phyloP scores from a whole-genome alignment of 2,113 vertebrate genomes.

The Poeciliopsis occidentalis region DNA sequence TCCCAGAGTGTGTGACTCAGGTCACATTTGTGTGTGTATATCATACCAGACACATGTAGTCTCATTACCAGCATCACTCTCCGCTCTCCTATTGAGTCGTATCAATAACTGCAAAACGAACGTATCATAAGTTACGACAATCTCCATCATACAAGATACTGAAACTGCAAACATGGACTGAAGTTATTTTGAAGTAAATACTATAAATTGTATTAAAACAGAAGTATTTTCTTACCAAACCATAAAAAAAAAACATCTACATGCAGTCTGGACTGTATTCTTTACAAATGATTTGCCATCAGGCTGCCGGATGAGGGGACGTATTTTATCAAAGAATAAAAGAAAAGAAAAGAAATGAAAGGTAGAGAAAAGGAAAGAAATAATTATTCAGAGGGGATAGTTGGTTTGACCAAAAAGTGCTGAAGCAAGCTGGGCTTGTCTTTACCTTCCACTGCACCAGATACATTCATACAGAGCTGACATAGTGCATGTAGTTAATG shows the following conservation, averaged over 20 bases:
- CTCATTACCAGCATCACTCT: constrained; percentile 35
- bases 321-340: constrained; percentile 17
- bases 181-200: constrained; percentile 49
- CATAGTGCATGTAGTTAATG: no score
- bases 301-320: constrained; percentile 27
- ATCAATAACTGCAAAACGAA: not conserved
- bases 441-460: constrained; percentile 19
- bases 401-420: constrained; percentile 81
- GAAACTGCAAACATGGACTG: constrained; percentile 9
- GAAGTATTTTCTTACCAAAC: constrained; percentile 41
- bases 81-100: constrained; percentile 34
- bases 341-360: not conserved
- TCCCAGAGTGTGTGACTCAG: constrained; percentile 15
- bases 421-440: constrained; percentile 97
- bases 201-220: constrained; percentile 49
- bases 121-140: not conserved
- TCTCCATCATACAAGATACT: constrained; percentile 17
- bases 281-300: constrained; percentile 21
- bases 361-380: no score
- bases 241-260: constrained; percentile 15
- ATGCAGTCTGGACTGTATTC: constrained; percentile 39
- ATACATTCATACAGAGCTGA: not conserved
- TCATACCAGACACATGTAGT: constrained; percentile 50
- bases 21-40: constrained; percentile 31
- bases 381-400: constrained; percentile 26